Evolutionary conservation across 2,797 vertebrate genomes (phyloP).

Genomic region (Lindbergichthys nudifrons): DNA sequence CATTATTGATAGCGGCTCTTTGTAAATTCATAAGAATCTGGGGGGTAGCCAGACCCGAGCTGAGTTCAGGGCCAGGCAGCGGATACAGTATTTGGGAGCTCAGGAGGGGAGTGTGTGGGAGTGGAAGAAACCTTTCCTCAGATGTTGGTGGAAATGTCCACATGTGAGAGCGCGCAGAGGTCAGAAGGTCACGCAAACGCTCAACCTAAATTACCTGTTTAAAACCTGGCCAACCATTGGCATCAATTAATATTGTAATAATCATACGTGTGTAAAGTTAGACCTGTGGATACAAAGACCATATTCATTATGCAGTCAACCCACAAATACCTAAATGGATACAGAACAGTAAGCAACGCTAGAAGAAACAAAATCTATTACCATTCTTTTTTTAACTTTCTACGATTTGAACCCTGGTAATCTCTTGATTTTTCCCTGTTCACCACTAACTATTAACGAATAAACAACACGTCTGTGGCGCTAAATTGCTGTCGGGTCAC

Average conservation of each 20-base stretch:
- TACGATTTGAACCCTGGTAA: background rate
- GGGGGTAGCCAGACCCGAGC: slow-evolving; percentile 25
- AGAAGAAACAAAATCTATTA: too few species aligned
- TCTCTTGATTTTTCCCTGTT: background rate
- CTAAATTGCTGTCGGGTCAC: too few species aligned
- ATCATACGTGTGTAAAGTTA: background rate
- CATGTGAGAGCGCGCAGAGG: background rate
- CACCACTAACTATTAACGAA: background rate
- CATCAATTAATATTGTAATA: background rate
- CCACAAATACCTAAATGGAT: background rate
- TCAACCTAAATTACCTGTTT: background rate
- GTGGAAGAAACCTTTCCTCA: slow-evolving; percentile 5
- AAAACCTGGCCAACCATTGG: background rate
- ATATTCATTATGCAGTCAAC: background rate
- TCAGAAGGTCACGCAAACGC: slow-evolving; percentile 5
- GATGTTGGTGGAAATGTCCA: slow-evolving; percentile 3
- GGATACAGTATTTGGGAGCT: slow-evolving; percentile 37
- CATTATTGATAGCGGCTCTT: slow-evolving; percentile 73
- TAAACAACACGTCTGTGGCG: too few species aligned
- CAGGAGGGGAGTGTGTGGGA: background rate
- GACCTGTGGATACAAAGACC: background rate
- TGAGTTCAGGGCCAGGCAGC: slow-evolving; percentile 38
- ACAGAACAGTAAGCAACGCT: background rate
- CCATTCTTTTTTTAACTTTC: too few species aligned
- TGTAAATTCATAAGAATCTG: slow-evolving; percentile 73